phyloP scores from a whole-genome alignment of 2,888 invertebrate species.

The Dermolepida albohirtum region DNA sequence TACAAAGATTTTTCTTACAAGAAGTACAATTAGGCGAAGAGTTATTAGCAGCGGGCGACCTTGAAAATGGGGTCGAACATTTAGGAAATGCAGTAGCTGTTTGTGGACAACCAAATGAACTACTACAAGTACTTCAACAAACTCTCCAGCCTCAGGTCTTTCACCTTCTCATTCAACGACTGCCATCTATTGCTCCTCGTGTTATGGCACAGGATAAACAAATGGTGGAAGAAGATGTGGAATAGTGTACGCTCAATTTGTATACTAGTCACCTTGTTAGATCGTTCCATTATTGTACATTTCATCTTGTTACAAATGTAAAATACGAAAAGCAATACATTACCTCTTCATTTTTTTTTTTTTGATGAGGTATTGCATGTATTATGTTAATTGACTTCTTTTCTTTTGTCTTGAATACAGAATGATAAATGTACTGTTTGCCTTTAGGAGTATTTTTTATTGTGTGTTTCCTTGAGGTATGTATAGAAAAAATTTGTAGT shows the following conservation, averaged over 20 bases:
- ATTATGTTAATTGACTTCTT: constrained; percentile 21
- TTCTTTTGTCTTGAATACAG: constrained; percentile 11
- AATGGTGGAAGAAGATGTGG: constrained; percentile 64
- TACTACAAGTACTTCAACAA: constrained; percentile 89
- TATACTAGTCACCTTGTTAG: constrained; percentile 46
- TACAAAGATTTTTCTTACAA: constrained; percentile 81
- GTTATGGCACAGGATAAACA: constrained; percentile 59
- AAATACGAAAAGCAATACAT: constrained; percentile 44
- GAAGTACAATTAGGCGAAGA: constrained; percentile 96
- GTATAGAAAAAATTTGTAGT: constrained; percentile 27
- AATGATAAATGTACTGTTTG: constrained; percentile 11
- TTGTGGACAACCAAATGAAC: constrained; percentile 93
- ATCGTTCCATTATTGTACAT: constrained; percentile 50
- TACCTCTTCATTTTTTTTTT: constrained; percentile 27
- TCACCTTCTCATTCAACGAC: constrained; percentile 85
- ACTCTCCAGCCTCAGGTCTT: constrained; percentile 96
- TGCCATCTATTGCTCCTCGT: constrained; percentile 73
- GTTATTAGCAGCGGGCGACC: constrained; percentile 84
- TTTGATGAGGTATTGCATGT: constrained; percentile 22
- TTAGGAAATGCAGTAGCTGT: constrained; percentile 97
- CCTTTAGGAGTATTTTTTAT: constrained; percentile 35
- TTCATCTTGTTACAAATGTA: constrained; percentile 48
- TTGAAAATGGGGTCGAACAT: constrained; percentile 94
- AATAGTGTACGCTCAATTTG: constrained; percentile 52
- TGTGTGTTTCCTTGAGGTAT: constrained; percentile 37